Base-by-base conservation (phyloP, 2,888 invertebrate genomes). In the Herminia tarsipennalis region DNA sequence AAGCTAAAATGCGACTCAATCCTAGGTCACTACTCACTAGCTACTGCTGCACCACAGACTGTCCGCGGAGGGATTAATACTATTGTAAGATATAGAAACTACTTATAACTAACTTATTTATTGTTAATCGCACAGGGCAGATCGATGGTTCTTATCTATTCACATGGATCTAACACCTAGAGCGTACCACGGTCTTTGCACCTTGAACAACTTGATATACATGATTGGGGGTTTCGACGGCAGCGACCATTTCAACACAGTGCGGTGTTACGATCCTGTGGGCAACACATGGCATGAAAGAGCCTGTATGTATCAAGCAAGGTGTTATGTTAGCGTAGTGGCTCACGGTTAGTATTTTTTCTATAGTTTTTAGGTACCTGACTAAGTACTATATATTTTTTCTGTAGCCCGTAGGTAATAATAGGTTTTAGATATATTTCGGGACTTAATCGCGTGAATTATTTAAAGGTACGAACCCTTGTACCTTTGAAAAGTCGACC, bases 171-270 rank as follows among this genome's bases (percentile, higher is more conserved):
- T 92, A 0, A 93, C 93, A 0, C 95, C 95, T 1, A 92, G 96
- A 28, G 96, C 96, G 0, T 96, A 96, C 76, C 96, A 97, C 74
- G 96, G 95, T 0, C 86, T 95, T n/a, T 94, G 95, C 84, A 86
- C 94, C 18, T 77, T 97, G 70, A 94, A 94, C 81, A 92, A 93
- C 66, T 78, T 94, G 34, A 93, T 97, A 69, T 95, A 95, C 83
- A 95, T 96, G 86, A 95, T 97, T 56, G 97, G 97, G 2, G 97
- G 97, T 1, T 97, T 95, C 77, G 96, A 97, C 73, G 96, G 97
- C 8, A 93, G 93, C 45, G 94, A 95, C 55, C 94, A 96, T 60
- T 95, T 96, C 73, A 94, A 95, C 74, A 95, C 95, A 1, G 95
- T 96, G 20, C 94, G 96, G 40, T 95, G 96, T 69, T 97, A 96